Evolutionary conservation across 35 echinoderm and acorn worm genomes (phyloP).

Genomic region (Apostichopus californicus): DNA sequence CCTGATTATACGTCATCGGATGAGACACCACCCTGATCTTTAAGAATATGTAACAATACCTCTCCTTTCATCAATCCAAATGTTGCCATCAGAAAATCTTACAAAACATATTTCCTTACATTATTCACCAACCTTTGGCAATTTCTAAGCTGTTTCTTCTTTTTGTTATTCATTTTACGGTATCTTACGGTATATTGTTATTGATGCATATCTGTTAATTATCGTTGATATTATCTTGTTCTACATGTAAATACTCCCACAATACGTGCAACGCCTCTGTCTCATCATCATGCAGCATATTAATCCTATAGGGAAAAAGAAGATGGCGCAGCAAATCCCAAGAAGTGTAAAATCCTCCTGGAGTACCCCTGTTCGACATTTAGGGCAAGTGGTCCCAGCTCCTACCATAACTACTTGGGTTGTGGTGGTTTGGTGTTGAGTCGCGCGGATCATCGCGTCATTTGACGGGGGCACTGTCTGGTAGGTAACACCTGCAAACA

Average conservation of each 20-base stretch:
- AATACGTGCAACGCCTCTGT: conserved; percentile 45
- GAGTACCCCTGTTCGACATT: conserved; percentile 68
- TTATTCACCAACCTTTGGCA: no score
- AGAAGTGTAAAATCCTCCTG: conserved; percentile 81
- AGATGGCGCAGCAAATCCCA: conserved; percentile 81
- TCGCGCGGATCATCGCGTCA: neutral
- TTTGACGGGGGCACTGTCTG: conserved; percentile 30
- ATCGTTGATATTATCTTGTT: neutral
- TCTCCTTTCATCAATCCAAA: no score
- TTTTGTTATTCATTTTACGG: no score
- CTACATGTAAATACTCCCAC: conserved; percentile 46
- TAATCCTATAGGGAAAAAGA: conserved; percentile 84
- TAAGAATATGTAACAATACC: no score
- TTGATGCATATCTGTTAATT: no score
- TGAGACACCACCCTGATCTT: no score
- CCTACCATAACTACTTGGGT: conserved; percentile 77
- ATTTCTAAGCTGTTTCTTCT: no score
- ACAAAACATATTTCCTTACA: no score
- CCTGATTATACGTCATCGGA: no score
- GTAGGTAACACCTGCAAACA: neutral
- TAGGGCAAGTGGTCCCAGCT: conserved; percentile 49
- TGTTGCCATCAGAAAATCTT: no score
- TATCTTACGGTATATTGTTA: no score
- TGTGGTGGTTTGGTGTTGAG: conserved; percentile 22
- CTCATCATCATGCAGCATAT: conserved; percentile 69